phyloP scores from a whole-genome alignment of 2,888 invertebrate species.

The Trichacis sp. region DNA sequence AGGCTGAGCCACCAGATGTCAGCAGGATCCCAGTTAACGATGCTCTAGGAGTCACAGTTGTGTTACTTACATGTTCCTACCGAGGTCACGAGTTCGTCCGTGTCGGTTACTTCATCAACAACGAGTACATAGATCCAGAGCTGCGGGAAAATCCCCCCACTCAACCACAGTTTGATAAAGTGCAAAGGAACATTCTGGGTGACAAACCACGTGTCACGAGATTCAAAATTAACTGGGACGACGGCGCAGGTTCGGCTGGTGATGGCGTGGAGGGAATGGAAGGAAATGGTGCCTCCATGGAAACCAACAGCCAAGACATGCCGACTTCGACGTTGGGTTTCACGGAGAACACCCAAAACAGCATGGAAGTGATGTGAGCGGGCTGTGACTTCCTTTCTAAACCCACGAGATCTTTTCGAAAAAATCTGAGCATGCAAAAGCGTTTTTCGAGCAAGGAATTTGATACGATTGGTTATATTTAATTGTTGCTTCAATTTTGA shows the following conservation, averaged over 20 bases:
- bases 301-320: constrained; percentile 59
- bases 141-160: constrained; percentile 94
- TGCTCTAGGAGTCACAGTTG: constrained; percentile 98
- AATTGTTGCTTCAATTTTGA: no score
- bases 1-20: constrained; percentile 96
- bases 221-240: constrained; percentile 98
- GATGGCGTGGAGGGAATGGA: constrained; percentile 60
- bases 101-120: constrained; percentile 98
- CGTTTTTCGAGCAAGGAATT: no score
- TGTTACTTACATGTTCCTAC: constrained; percentile 94
- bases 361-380: constrained; percentile 68
- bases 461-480: no score
- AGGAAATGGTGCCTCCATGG: constrained; percentile 52
- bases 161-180: constrained; percentile 93
- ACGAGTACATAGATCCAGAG: constrained; percentile 94
- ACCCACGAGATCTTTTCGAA: no score
- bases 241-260: constrained; percentile 67
- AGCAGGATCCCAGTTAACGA: constrained; percentile 94
- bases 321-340: constrained; percentile 62
- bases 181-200: constrained; percentile 72
- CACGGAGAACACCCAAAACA: constrained; percentile 64
- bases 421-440: no score
- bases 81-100: constrained; percentile 92
- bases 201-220: constrained; percentile 90
- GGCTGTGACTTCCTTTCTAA: not conserved